Evolutionary conservation across 2,113 vertebrate species (phyloP), one percentile per base, ranked within the genome.

Genomic region (Oenanthe oenanthe): DNA sequence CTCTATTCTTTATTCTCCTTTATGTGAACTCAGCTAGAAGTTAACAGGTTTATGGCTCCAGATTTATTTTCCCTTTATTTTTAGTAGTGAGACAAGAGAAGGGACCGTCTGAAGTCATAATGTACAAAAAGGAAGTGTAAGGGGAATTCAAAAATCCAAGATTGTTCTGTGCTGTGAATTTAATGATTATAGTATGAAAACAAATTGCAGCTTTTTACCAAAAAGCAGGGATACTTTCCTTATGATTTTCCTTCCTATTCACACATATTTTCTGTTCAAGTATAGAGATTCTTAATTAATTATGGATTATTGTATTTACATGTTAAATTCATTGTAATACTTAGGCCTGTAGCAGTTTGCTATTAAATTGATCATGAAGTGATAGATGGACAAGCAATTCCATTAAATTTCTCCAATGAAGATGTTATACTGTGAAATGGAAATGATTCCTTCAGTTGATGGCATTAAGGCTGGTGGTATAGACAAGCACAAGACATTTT

Each of bases 61-160:
- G 76, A 94, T 95, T 93, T 94, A 94, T 94, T 88, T 72, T 34
- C 12, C 18, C 53, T 73, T 95, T 85, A 85, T 73, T 94, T 87
- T 87, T 85, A 88, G 57, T 43, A 68, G 43, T 2, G 5, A 89
- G 54, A 50, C 51, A 68, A 73, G 38, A 62, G 25, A 70, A 74
- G 36, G 67, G 71, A 47, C 62, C 19, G 0, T 89, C 32, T 86
- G 57, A 91, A 84, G 63, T 67, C 61, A 54, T 76, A 88, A 25
- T 28, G 16, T 34, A 42, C 2, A 8, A 86, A 88, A 82, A 77
- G 26, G 29, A 71, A 68, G 15, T 12, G 28, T 61, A 88, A 61
- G 7, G 36, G 14, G 24, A 94, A 62, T 71, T 88, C 13, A 42
- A 91, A 91, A 68, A 68, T 65, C 22, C 50, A 42, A 78, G 63